Percentiles rank a stretch among this genome's conserved stretches.
Evolutionary conservation across 1,140 invertebrate species (phyloP).

Genomic region (Atta cephalotes): DNA sequence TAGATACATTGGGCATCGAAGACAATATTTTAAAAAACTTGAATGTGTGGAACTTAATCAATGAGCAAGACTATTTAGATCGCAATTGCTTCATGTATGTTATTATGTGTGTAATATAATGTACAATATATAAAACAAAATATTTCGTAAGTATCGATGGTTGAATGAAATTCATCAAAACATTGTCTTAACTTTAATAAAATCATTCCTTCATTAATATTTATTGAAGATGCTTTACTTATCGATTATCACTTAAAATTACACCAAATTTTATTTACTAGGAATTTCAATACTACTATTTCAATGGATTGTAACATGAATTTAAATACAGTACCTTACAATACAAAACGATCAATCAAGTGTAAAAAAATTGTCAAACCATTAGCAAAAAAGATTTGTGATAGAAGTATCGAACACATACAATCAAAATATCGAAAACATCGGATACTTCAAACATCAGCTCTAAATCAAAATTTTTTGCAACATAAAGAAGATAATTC

Average conservation of each 20-base stretch:
- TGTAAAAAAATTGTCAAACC: neutral
- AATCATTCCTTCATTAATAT: neutral
- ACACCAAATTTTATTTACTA: neutral
- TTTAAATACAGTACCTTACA: neutral
- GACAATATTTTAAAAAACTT: slow-evolving; percentile 60
- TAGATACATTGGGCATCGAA: slow-evolving; percentile 70
- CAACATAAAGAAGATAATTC: slow-evolving; percentile 50
- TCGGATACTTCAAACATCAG: neutral
- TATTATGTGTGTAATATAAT: no score
- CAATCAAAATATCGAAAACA: neutral
- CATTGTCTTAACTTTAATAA: neutral
- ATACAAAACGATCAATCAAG: neutral
- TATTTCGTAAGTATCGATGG: neutral
- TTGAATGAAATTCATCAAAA: slow-evolving; percentile 5
- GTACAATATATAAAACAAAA: neutral
- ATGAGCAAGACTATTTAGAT: slow-evolving; percentile 75
- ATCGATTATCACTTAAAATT: neutral
- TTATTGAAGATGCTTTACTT: neutral
- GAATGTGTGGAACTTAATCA: slow-evolving; percentile 75
- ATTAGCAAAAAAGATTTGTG: neutral
- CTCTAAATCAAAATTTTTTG: slow-evolving; percentile 59
- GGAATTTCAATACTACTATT: neutral
- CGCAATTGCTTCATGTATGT: slow-evolving; percentile 58
- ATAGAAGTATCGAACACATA: neutral
- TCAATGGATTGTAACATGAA: neutral